These are phyloP conservation scores for Vicugna pacos DNA, from an alignment of 2,113 vertebrate genomes.

Conservation along the genomic window DNA sequence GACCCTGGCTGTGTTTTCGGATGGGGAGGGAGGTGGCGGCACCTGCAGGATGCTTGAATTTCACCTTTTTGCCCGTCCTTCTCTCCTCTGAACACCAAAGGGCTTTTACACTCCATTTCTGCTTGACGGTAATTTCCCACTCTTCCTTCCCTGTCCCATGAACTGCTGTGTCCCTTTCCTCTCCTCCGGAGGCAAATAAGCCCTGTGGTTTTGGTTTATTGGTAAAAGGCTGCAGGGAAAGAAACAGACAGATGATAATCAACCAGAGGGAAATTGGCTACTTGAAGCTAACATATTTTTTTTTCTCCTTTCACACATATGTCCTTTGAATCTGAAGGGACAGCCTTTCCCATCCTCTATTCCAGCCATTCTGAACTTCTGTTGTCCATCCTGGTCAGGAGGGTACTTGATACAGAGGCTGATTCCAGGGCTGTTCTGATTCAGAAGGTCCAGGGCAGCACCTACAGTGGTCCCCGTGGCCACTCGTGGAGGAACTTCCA, in stretches of 20 bases:
- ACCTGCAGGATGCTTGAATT: neutral
- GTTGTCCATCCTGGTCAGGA: neutral
- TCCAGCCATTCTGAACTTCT: neutral
- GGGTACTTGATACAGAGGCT: neutral
- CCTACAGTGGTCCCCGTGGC: rapidly evolving
- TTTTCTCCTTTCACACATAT: neutral
- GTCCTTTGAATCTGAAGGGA: neutral
- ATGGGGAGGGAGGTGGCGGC: neutral
- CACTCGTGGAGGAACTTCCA: neutral
- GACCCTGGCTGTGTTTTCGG: neutral
- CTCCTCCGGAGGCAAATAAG: neutral
- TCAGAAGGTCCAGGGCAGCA: neutral
- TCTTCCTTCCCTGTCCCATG: neutral
- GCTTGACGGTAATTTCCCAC: neutral
- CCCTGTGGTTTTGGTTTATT: neutral
- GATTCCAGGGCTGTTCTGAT: too few species aligned
- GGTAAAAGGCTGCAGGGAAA: neutral
- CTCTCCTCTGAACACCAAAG: neutral
- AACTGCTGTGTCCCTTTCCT: neutral
- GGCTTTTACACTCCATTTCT: neutral
- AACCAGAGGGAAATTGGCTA: too few species aligned
- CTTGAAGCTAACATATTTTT: neutral
- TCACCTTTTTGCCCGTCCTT: neutral
- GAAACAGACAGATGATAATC: neutral
- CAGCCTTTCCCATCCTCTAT: rapidly evolving